phyloP scores from a whole-genome alignment of 2,888 invertebrate species.

The Epistrophella euchroma region DNA sequence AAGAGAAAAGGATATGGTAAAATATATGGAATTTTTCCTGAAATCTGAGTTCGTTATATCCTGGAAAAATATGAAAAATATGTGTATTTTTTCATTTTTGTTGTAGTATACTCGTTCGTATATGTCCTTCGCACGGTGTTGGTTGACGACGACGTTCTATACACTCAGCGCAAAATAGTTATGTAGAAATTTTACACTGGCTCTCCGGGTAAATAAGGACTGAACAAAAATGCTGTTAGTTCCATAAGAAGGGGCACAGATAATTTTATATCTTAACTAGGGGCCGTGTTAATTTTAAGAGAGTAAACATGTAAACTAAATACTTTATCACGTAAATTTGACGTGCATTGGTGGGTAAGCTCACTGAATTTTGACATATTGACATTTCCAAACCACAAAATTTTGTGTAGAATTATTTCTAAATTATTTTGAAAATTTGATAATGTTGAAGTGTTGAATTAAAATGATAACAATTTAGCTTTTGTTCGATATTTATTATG shows the following conservation, averaged over 20 bases:
- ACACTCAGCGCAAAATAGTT: not conserved
- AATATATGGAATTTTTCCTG: slow-evolving; percentile 72
- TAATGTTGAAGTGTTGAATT: not conserved
- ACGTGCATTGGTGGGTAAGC: not conserved
- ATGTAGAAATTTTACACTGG: not conserved
- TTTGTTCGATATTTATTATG: too few relatives aligned
- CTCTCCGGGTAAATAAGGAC: not conserved
- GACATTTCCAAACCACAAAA: too few relatives aligned
- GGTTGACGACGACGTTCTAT: not conserved
- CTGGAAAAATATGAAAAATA: slow-evolving; percentile 63
- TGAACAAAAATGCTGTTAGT: too few relatives aligned
- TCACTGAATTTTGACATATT: not conserved
- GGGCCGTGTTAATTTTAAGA: not conserved
- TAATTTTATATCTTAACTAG: not conserved
- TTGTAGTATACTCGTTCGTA: not conserved
- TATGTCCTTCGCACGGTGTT: not conserved
- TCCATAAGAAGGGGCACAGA: too few relatives aligned
- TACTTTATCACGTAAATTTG: not conserved
- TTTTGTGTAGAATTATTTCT: too few relatives aligned
- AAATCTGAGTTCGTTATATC: slow-evolving; percentile 70
- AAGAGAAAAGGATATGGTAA: slow-evolving; percentile 56
- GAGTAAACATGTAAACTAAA: not conserved
- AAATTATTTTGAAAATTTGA: not conserved
- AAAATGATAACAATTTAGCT: not conserved
- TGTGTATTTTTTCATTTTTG: slow-evolving; percentile 53